Evolutionary conservation across 2,113 vertebrate species (phyloP), one percentile per base, ranked within the genome.

Genomic region (Salminus brasiliensis): DNA sequence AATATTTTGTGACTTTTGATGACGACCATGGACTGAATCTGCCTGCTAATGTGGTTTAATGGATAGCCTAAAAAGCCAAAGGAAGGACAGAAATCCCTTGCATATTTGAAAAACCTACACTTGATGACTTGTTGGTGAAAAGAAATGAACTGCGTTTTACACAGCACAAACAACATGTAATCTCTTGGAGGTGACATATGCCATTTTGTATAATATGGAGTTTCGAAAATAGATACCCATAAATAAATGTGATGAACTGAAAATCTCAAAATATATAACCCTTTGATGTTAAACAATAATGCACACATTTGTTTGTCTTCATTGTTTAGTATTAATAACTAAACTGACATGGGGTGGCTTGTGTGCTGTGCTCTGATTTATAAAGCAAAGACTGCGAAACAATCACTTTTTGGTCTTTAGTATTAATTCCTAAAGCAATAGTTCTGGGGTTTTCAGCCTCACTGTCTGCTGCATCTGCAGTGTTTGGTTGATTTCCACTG

Each of bases 131-230:
- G 15, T 49, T 73, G 67, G 2, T 34, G 21, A 66, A 52, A 71
- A 55, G 41, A 41, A 71, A 30, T 11, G 23, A 63, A 47, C 47
- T 76, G 36, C 47, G 39, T 66, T 76, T 67, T 47, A 34, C 32
- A 76, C n/a, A 66, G 25, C 39, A 34, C 57, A 34, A 65, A 66
- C 29, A 70, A 36, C 63, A 52, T 45, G 18, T 72, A 69, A 68
- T 57, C 13, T 52, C 8, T 34, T 30, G 34, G 27, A 72, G 60
- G 49, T 66, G 55, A 77, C 55, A 74, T 43, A 15, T 25, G 55
- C 32, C 25, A 70, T 53, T 77, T 82, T 72, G 80, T 82, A 77
- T 41, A 75, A 81, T 53, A 72, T 66, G 47, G 16, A 71, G 29
- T 72, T 23, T 68, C 25, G 25, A 59, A 32, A 53, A 43, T 49